Conservation (phyloP, 2,113 vertebrate genomes). For the Cochlearius cochlearius region DNA sequence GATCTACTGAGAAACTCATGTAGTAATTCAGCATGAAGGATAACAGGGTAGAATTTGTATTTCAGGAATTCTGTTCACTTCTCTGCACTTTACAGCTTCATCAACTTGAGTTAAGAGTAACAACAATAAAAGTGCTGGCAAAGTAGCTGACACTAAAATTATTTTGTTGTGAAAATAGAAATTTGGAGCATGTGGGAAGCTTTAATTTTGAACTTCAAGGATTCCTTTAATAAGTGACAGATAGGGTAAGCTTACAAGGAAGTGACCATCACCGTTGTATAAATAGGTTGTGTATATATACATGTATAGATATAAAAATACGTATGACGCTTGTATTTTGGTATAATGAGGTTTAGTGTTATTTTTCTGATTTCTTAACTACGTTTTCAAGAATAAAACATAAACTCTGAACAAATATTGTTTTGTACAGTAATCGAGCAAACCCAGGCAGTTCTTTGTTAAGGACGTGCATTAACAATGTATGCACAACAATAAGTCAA, state of each 20-base stretch:
- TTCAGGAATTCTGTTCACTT: neutral
- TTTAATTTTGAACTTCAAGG: neutral
- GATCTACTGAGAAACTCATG: neutral
- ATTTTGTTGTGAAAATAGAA: neutral
- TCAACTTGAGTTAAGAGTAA: slow-evolving; percentile 9
- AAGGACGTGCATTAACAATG: neutral
- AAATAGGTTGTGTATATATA: neutral
- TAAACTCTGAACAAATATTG: neutral
- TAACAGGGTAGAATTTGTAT: neutral
- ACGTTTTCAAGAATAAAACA: neutral
- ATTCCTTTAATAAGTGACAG: neutral
- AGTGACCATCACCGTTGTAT: neutral
- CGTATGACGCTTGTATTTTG: neutral
- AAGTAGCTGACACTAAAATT: neutral
- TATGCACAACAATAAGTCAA: neutral
- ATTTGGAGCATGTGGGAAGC: neutral
- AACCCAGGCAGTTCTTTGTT: neutral
- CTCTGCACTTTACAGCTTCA: neutral
- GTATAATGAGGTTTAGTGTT: neutral
- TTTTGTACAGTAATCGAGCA: neutral
- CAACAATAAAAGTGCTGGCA: neutral
- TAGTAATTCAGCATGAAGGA: neutral
- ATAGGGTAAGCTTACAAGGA: neutral
- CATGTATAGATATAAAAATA: neutral
- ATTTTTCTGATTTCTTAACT: neutral